Evolutionary conservation across 1,140 invertebrate genomes (phyloP).

Genomic region (Bursaphelenchus mucronatus): DNA sequence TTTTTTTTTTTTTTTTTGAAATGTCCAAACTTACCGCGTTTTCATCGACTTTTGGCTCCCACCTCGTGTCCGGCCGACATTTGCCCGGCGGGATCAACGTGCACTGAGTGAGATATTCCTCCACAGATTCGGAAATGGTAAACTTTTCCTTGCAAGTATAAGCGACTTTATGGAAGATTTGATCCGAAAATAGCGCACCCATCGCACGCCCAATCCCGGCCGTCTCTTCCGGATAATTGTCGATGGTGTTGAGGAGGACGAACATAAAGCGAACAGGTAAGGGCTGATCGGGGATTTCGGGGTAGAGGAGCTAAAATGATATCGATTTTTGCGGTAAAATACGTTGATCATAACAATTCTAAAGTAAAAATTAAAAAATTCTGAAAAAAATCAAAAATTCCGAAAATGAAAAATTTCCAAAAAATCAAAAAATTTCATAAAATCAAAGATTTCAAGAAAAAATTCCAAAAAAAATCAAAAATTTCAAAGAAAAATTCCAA

Average conservation of each 20-base stretch:
- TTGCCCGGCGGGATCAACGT: conserved; percentile 62
- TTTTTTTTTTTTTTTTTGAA: background rate
- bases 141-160: conserved; percentile 54
- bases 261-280: conserved; percentile 40
- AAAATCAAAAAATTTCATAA: too few relatives aligned
- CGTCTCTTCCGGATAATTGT: conserved; percentile 45
- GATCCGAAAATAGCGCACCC: conserved; percentile 44
- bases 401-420: too few relatives aligned
- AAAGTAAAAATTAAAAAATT: too few relatives aligned
- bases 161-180: conserved; percentile 62
- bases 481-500: too few relatives aligned
- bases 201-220: conserved; percentile 38
- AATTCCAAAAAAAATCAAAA: too few relatives aligned
- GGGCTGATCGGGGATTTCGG: conserved; percentile 29
- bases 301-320: conserved; percentile 29
- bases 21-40: conserved; percentile 20
- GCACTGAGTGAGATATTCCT: conserved; percentile 50
- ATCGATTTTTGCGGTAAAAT: background rate
- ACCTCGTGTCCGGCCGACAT: conserved; percentile 60
- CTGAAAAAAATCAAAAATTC: too few relatives aligned
- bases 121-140: conserved; percentile 51
- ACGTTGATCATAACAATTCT: background rate
- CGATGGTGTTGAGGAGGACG: conserved; percentile 33
- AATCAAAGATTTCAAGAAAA: too few relatives aligned
- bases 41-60: conserved; percentile 36